phyloP scores from a whole-genome alignment of 1,140 invertebrate genomes.

The Cydia strobilella region DNA sequence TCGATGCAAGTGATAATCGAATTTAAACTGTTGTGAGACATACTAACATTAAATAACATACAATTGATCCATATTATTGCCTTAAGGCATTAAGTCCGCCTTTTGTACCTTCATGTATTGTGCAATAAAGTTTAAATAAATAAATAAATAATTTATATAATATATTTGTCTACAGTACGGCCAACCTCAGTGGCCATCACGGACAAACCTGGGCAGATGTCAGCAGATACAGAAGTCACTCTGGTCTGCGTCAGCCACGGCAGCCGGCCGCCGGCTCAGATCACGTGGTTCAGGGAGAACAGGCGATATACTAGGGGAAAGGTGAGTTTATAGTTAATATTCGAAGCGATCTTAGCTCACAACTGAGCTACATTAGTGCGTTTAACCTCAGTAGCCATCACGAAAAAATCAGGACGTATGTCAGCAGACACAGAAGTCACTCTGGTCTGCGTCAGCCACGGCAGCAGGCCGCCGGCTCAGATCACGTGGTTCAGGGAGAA shows the following conservation, averaged over 20 bases:
- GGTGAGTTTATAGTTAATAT: conserved; percentile 37
- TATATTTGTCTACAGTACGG: conserved; percentile 81
- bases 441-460: conserved; percentile 87
- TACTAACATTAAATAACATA: too few relatives aligned
- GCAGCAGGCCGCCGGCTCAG: conserved; percentile 90
- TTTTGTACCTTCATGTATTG: too few relatives aligned
- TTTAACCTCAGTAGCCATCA: conserved; percentile 88
- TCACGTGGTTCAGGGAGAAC: conserved; percentile 90
- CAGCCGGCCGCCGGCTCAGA: conserved; percentile 89
- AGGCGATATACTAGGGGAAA: conserved; percentile 84
- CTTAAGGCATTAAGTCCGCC: too few relatives aligned
- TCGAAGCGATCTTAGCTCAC: too few relatives aligned
- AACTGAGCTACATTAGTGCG: too few relatives aligned
- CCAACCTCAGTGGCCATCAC: conserved; percentile 88
- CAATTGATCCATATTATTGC: too few relatives aligned
- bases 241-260: conserved; percentile 88
- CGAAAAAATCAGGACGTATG: conserved; percentile 86
- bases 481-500: conserved; percentile 91
- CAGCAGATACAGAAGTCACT: conserved; percentile 87
- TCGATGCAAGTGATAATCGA: too few relatives aligned
- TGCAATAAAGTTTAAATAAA: too few relatives aligned
- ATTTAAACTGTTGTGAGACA: too few relatives aligned
- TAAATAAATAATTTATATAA: too few relatives aligned
- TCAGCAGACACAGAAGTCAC: conserved; percentile 88
- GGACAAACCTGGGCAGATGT: conserved; percentile 86